Evolutionary conservation across 2,797 vertebrate genomes (phyloP).

Genomic region (Bovichtus variegatus): DNA sequence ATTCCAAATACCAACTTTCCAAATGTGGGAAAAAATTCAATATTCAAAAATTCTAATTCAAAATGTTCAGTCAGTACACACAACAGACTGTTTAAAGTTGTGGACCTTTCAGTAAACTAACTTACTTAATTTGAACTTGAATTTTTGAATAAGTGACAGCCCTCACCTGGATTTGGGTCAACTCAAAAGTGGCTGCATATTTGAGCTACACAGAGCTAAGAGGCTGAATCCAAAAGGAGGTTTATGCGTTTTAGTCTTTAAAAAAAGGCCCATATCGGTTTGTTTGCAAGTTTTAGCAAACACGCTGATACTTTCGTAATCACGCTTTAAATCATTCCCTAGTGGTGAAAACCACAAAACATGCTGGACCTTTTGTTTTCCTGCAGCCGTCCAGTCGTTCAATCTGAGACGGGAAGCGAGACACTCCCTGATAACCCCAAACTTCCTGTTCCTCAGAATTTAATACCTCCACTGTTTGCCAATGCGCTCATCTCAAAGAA

Average conservation of each 20-base stretch:
- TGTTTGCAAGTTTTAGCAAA: not conserved
- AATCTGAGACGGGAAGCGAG: slow-evolving; percentile 73
- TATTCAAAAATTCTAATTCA: not conserved
- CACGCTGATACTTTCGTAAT: not conserved
- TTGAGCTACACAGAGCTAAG: not conserved
- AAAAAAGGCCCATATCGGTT: not conserved
- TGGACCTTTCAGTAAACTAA: not conserved
- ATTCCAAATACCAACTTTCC: not conserved
- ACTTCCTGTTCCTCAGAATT: slow-evolving; percentile 72
- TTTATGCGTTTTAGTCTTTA: not conserved
- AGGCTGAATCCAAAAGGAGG: not conserved
- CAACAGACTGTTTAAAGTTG: not conserved
- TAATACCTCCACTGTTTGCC: slow-evolving; percentile 67
- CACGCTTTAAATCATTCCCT: not conserved
- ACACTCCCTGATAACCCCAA: slow-evolving; percentile 77
- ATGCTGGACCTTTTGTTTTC: slow-evolving; percentile 74
- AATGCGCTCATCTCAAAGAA: slow-evolving; percentile 61
- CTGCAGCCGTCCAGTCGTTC: slow-evolving; percentile 59
- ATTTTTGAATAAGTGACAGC: not conserved
- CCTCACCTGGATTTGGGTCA: not conserved
- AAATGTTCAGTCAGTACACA: no score
- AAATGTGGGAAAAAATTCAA: not conserved
- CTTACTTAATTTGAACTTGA: not conserved
- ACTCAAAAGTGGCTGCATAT: no score
- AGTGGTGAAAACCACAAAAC: not conserved